These are phyloP conservation scores for Orchesella cincta DNA, from an alignment of 1,140 invertebrate species.

Conservation along the genomic window DNA sequence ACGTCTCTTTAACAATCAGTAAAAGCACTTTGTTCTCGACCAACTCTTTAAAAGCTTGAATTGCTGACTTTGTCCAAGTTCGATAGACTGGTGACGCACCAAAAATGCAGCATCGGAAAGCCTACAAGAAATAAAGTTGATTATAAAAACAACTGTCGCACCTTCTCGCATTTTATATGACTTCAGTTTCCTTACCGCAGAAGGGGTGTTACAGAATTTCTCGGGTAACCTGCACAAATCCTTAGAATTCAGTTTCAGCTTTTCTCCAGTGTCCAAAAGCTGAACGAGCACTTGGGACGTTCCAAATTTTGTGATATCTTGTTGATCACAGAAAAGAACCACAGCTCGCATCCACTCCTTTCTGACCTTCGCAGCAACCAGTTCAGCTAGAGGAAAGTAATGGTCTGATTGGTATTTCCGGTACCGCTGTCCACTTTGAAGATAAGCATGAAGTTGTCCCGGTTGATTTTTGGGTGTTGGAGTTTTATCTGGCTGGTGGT, in stretches of 20 bases:
- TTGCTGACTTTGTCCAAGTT: background rate
- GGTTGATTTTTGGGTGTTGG: background rate
- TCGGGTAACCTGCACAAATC: background rate
- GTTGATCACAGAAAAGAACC: background rate
- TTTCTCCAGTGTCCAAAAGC: constrained; percentile 4
- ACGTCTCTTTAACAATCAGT: background rate
- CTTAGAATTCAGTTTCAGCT: background rate
- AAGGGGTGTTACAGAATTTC: background rate
- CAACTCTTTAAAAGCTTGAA: background rate
- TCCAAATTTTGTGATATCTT: background rate
- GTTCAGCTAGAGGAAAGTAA: background rate
- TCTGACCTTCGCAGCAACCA: background rate
- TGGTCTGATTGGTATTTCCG: background rate
- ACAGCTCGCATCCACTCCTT: background rate
- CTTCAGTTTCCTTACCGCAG: background rate
- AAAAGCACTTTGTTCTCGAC: background rate
- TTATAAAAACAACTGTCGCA: background rate
- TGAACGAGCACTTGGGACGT: background rate
- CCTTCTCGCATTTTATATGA: background rate
- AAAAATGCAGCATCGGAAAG: background rate
- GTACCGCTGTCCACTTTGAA: background rate
- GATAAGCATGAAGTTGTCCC: background rate
- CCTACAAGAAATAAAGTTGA: background rate
- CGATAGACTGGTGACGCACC: background rate
- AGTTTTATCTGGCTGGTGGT: background rate